Evolutionary conservation across 2,797 vertebrate species (phyloP).

Genomic region (Pangasius sanitwongsei): DNA sequence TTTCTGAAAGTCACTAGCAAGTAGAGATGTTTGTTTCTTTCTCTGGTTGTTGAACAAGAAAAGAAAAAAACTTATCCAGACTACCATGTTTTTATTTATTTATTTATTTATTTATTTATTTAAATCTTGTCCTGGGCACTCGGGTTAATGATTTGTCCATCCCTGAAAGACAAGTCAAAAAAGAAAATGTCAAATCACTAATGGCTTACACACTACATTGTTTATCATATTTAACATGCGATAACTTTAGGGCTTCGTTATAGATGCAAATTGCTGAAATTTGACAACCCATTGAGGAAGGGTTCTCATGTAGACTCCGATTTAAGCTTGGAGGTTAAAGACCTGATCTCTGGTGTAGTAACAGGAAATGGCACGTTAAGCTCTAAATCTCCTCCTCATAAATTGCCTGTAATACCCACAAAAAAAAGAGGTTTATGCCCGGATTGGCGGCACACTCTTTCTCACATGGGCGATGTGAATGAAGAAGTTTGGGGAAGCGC

Average conservation of each 20-base stretch:
- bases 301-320: neutral
- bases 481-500: conserved; percentile 11
- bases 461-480: neutral
- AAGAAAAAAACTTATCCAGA: neutral
- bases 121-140: neutral
- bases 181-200: neutral
- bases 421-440: neutral
- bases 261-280: neutral
- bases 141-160: neutral
- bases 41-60: neutral
- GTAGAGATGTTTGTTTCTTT: neutral
- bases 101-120: neutral
- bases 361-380: neutral
- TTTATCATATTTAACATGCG: neutral
- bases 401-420: neutral
- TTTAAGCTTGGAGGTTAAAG: neutral
- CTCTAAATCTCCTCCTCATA: neutral
- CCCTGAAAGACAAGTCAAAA: neutral
- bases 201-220: neutral
- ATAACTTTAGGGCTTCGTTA: neutral
- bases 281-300: neutral
- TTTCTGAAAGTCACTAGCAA: neutral
- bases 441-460: neutral
- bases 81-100: neutral
- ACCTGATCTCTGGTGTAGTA: neutral